Evolutionary conservation across 2,888 invertebrate species (phyloP).

Genomic region (Cheilosia impressa): DNA sequence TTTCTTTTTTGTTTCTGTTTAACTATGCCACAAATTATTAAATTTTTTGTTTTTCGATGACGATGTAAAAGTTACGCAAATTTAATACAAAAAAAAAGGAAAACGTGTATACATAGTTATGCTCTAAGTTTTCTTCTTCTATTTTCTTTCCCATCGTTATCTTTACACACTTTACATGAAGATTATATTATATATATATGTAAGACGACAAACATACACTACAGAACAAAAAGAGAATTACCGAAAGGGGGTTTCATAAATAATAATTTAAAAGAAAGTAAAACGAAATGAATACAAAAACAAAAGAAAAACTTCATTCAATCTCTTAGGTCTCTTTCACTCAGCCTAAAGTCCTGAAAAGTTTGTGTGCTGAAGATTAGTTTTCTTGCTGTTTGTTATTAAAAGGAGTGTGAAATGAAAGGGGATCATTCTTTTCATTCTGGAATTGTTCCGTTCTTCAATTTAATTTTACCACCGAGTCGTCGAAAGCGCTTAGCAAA

Average conservation of each 20-base stretch:
- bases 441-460: conserved; percentile 77
- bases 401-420: conserved; percentile 29
- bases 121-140: conserved; percentile 39
- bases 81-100: conserved; percentile 39
- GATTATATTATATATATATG: conserved; percentile 58
- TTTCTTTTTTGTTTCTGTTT: conserved; percentile 2
- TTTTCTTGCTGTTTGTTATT: conserved; percentile 15
- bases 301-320: conserved; percentile 53
- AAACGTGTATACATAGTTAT: conserved; percentile 45
- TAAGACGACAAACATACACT: conserved; percentile 65
- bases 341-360: conserved; percentile 66
- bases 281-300: conserved; percentile 37
- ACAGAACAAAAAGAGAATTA: conserved; percentile 47
- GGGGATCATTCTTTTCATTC: conserved; percentile 69
- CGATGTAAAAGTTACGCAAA: conserved; percentile 29
- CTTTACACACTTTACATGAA: conserved; percentile 73
- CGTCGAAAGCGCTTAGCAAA: conserved; percentile 78
- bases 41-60: conserved; percentile 32
- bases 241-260: conserved; percentile 47
- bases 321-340: conserved; percentile 65
- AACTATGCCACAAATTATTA: conserved; percentile 62
- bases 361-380: conserved; percentile 54
- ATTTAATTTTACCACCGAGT: conserved; percentile 76
- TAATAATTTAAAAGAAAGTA: conserved; percentile 57
- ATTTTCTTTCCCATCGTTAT: conserved; percentile 38